phyloP scores from a whole-genome alignment of 64 coral and sea anemone genomes.

The Pocillopora damicornis region DNA sequence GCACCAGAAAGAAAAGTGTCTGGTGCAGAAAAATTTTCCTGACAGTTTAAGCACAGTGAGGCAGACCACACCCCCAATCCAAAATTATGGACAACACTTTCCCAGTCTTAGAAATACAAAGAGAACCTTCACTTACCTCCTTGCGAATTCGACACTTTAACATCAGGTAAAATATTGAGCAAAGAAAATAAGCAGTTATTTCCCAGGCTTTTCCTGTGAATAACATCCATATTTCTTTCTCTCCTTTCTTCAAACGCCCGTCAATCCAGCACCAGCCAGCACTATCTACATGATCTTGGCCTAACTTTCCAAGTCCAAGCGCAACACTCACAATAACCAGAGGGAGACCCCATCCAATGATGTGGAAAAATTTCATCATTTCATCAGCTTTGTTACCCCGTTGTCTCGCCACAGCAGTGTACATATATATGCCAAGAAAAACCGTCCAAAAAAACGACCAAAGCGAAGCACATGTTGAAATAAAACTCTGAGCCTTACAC shows the following conservation, averaged over 20 bases:
- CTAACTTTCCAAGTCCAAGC: conserved; percentile 27
- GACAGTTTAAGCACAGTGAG: no score
- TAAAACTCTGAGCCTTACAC: conserved; percentile 70
- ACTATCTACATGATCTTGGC: conserved; percentile 32
- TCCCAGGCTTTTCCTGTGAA: conserved; percentile 94
- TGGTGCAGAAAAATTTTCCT: no score
- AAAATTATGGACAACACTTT: no score
- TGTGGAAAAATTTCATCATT: conserved; percentile 63
- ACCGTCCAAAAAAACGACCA: conserved; percentile 98
- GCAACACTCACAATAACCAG: conserved; percentile 45
- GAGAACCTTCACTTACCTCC: conserved; percentile 27
- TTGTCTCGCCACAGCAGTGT: conserved; percentile 48
- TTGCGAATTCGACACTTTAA: conserved; percentile 61
- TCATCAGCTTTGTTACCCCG: conserved; percentile 49
- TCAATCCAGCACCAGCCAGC: conserved; percentile 95
- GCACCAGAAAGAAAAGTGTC: no score
- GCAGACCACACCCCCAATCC: no score
- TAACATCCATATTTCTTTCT: conserved; percentile 66
- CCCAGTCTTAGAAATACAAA: no score
- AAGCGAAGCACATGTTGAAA: conserved; percentile 66
- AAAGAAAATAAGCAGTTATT: conserved; percentile 59
- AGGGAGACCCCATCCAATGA: conserved; percentile 73
- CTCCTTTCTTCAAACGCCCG: neutral
- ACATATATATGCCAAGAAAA: conserved; percentile 72
- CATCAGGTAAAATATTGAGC: conserved; percentile 58